Base-by-base conservation (phyloP, 2,888 invertebrate species). In the Thymelicus acteon region DNA sequence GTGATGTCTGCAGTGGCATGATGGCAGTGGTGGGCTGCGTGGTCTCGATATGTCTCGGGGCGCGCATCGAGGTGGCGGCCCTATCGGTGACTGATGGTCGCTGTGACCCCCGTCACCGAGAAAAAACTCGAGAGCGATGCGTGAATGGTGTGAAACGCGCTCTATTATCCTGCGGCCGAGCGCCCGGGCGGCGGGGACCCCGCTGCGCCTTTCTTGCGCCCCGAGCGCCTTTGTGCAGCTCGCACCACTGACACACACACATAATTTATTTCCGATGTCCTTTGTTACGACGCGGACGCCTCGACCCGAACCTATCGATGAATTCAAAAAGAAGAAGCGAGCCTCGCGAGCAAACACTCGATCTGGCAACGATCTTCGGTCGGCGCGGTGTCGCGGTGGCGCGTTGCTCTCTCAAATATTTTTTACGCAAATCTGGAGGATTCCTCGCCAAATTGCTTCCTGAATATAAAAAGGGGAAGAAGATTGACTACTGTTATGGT, bases 131-230 rank as follows among this genome's bases (percentile, higher is more conserved):
- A 80, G 80, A 85, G 80, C 83, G 81, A 83, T 82, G 79, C 79
- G 76, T 88, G 89, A 87, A 88, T 87, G 88, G 90, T 87, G 89
- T 87, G 88, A 89, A 89, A 82, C 86, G 85, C 82, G 82, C 80
- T 79, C 85, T 82, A 87, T 89, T 86, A 85, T 86, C 76, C 81
- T 73, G 76, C 76, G 77, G 76, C 75, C 76, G 82, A 31, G 31
- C 31, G 31, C 31, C 31, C 31, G 31, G 31, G 31, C 31, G 31
- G 31, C 31, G 31, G 31, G 31, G 78, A 83, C 82, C 92, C 92
- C 88, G 91, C 88, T 83, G 91, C 71, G 90, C 82, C 84, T 85
- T 88, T 88, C 85, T 87, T 70, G 70, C 70, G 66, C 72, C 72
- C 61, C 77, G 77, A 74, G 79, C 12, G 82, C 87, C 83, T 76